Evolutionary conservation across 2,113 vertebrate genomes (phyloP), one percentile per base, ranked within the genome.

Genomic region (Andinoacara biseriatus): DNA sequence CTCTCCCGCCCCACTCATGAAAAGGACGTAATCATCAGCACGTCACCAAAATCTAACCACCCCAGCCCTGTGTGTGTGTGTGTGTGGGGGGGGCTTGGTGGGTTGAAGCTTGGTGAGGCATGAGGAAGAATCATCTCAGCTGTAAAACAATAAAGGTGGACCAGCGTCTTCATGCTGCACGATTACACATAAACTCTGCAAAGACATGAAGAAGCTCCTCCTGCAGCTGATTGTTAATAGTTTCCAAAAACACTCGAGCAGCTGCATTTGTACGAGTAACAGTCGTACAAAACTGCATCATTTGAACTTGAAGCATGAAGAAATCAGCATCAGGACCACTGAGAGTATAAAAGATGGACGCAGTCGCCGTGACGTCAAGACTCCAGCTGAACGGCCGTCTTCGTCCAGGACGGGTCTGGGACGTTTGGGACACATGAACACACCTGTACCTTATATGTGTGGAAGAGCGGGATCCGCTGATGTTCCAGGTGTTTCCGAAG

Each of bases 401-500:
- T 22, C 49, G 22, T 22, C 40, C 24, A 67, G 63, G 8, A 0
- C 8, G 46, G 62, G 62, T 26, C 43, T 26, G 17, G n/a, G 38
- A 67, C 22, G 2, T 18, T 67, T 40, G 43, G 22, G 22, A 49
- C 35, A 76, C 60, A 17, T 58, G 58, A 20, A 20, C 49, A 52
- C 8, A 29, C 8, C 20, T 49, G 8, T 76, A 92, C 92, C 77
- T 1, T 69, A 20, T 89, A 74, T 10, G 43, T 77, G 84, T 93
- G 85, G 35, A 91, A 93, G 57, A 91, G 80, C 0, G 91, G 89
- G 10, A 77, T 14, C 57, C 69, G 74, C 60, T 92, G 81, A 33
- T 82, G 78, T 14, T 91, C 90, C 80, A 88, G 62, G 20, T 91
- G 84, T 72, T 84, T 91, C 6, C 60, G 58, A 8, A 90, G 87